These are phyloP conservation scores for Nasonia giraulti DNA, from an alignment of 1,140 invertebrate genomes.

Conservation along the genomic window DNA sequence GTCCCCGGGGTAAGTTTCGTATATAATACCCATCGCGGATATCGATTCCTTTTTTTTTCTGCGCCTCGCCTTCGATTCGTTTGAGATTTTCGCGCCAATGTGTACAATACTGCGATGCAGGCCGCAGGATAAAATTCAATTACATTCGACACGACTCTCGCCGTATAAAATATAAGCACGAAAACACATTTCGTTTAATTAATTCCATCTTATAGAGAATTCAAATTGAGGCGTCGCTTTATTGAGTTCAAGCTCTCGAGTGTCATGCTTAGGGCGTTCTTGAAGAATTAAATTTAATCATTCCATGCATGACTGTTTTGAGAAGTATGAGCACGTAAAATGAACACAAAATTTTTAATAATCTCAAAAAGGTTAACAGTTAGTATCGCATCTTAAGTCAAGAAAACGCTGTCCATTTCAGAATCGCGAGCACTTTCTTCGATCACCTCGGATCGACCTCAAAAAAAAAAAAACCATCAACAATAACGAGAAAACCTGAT, in stretches of 20 bases:
- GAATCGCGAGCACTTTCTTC: too few species aligned
- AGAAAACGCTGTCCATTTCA: too few species aligned
- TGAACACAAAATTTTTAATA: too few species aligned
- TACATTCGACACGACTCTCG: background rate
- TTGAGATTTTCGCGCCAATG: background rate
- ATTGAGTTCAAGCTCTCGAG: too few species aligned
- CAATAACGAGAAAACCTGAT: background rate
- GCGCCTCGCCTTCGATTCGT: background rate
- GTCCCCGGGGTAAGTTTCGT: background rate
- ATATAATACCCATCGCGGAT: background rate
- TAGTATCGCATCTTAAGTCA: too few species aligned
- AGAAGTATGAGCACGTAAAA: too few species aligned
- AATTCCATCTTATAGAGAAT: background rate
- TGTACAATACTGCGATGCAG: background rate
- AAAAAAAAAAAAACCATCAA: too few species aligned
- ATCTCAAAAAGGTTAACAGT: too few species aligned
- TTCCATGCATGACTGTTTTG: too few species aligned
- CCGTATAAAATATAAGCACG: background rate
- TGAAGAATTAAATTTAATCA: too few species aligned
- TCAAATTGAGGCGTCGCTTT: background rate
- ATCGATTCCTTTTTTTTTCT: slow-evolving; percentile 10
- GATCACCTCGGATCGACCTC: too few species aligned
- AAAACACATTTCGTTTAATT: background rate
- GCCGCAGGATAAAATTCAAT: background rate
- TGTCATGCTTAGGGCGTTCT: too few species aligned